Conservation (phyloP, 2,888 invertebrate species). For the Ophraella communa region DNA sequence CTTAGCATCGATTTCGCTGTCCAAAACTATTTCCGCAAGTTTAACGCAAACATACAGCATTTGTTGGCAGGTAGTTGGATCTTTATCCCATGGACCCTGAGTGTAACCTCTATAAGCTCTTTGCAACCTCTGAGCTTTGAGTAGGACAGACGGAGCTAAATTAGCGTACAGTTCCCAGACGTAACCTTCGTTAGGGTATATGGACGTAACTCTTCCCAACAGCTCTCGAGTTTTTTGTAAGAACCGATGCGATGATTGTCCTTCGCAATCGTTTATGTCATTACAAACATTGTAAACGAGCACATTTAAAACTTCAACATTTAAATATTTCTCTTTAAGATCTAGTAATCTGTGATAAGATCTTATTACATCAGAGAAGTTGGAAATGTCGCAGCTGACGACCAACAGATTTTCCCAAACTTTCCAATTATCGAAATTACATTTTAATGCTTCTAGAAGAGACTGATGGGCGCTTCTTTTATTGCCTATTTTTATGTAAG, state of each 20-base stretch:
- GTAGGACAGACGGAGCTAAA: slow-evolving; percentile 66
- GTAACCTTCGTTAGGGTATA: slow-evolving; percentile 72
- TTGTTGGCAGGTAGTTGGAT: slow-evolving; percentile 66
- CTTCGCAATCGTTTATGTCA: slow-evolving; percentile 69
- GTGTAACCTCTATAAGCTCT: slow-evolving; percentile 76
- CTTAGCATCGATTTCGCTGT: slow-evolving; percentile 56
- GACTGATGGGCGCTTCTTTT: slow-evolving; percentile 85
- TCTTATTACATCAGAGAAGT: slow-evolving; percentile 84
- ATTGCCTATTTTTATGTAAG: slow-evolving; percentile 86
- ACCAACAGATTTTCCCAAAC: slow-evolving; percentile 94
- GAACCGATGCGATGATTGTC: slow-evolving; percentile 59
- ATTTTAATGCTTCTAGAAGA: slow-evolving; percentile 87
- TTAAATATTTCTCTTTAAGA: slow-evolving; percentile 80
- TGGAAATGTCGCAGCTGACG: slow-evolving; percentile 84
- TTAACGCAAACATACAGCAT: slow-evolving; percentile 68
- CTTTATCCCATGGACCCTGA: slow-evolving; percentile 72
- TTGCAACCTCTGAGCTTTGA: slow-evolving; percentile 75
- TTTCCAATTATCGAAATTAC: slow-evolving; percentile 93
- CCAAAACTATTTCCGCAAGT: slow-evolving; percentile 66
- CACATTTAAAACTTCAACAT: slow-evolving; percentile 76
- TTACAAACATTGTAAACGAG: slow-evolving; percentile 74
- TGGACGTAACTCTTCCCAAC: slow-evolving; percentile 67
- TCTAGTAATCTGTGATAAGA: slow-evolving; percentile 87
- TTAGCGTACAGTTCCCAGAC: slow-evolving; percentile 86
- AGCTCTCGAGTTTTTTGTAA: slow-evolving; percentile 51